These are phyloP conservation scores for Brachionus calyciflorus DNA, from an alignment of 1,140 invertebrate species.

Conservation along the genomic window DNA sequence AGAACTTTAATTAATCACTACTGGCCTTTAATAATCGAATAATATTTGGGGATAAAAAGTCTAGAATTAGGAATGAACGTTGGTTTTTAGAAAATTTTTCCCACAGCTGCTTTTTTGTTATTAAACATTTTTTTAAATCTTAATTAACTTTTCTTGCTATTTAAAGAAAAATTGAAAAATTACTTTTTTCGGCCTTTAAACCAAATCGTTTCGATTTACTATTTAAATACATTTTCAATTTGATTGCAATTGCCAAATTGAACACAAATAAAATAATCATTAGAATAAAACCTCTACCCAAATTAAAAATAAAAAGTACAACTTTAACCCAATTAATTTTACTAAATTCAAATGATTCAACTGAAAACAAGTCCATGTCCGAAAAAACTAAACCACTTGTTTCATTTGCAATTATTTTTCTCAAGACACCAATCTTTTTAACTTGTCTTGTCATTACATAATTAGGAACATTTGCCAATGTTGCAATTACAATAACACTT, in stretches of 20 bases:
- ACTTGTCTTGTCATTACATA: conserved; percentile 25
- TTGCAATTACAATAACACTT: neutral
- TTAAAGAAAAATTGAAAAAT: conserved; percentile 1
- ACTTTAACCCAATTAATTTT: conserved; percentile 7
- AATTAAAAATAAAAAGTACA: conserved; percentile 4
- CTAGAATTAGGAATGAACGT: too few species aligned
- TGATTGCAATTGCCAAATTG: conserved; percentile 7
- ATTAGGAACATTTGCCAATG: conserved; percentile 22
- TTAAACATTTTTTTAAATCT: too few species aligned
- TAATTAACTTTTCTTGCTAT: too few species aligned
- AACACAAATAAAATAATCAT: conserved; percentile 16
- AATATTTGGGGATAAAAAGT: too few species aligned
- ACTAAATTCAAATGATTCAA: conserved; percentile 1
- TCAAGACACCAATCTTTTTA: neutral
- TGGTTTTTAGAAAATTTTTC: too few species aligned
- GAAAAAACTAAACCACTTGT: neutral
- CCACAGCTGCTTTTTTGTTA: too few species aligned
- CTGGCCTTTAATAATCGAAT: too few species aligned
- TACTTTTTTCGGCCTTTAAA: conserved; percentile 9
- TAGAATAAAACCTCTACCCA: neutral
- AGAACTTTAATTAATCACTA: too few species aligned
- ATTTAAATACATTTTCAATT: conserved; percentile 2
- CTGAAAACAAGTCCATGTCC: neutral
- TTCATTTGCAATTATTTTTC: neutral
- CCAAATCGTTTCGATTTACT: neutral